Evolutionary conservation across 1,140 invertebrate species (phyloP).

Genomic region (Apolygus lucorum): DNA sequence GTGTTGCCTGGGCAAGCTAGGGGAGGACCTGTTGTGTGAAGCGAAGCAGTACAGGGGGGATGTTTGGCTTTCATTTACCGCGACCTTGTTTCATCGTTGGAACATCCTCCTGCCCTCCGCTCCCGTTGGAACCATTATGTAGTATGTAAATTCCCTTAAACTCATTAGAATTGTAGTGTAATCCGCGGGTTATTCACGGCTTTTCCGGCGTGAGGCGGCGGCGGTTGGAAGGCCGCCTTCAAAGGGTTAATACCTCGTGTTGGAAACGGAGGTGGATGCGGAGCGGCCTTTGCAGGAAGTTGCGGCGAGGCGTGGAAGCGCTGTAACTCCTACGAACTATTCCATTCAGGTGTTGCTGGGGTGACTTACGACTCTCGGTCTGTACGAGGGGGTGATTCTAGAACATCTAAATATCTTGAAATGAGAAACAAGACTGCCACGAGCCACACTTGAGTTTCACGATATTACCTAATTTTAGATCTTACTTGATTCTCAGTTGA

Average conservation of each 20-base stretch:
- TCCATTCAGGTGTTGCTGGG: constrained; percentile 7
- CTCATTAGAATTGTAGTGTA: constrained; percentile 1
- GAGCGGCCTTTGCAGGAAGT: background rate
- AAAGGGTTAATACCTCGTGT: no score
- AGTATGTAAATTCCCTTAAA: constrained; percentile 13
- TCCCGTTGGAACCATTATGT: background rate
- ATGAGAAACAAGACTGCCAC: no score
- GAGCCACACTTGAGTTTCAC: no score
- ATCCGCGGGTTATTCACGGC: constrained; percentile 10
- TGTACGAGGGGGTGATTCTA: background rate
- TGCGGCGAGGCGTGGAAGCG: background rate
- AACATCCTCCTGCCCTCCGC: no score
- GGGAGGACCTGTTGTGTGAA: background rate
- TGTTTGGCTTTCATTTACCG: constrained; percentile 3
- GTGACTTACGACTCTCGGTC: background rate
- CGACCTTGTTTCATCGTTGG: background rate
- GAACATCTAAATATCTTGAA: background rate
- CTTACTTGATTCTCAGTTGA: no score
- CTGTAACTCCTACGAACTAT: background rate
- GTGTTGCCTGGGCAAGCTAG: no score
- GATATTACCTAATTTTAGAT: no score
- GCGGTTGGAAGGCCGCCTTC: no score
- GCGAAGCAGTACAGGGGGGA: background rate
- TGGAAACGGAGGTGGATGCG: background rate
- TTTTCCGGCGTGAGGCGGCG: background rate